Evolutionary conservation across 2,797 vertebrate genomes (phyloP).

Genomic region (Paedocypris micromegethes): DNA sequence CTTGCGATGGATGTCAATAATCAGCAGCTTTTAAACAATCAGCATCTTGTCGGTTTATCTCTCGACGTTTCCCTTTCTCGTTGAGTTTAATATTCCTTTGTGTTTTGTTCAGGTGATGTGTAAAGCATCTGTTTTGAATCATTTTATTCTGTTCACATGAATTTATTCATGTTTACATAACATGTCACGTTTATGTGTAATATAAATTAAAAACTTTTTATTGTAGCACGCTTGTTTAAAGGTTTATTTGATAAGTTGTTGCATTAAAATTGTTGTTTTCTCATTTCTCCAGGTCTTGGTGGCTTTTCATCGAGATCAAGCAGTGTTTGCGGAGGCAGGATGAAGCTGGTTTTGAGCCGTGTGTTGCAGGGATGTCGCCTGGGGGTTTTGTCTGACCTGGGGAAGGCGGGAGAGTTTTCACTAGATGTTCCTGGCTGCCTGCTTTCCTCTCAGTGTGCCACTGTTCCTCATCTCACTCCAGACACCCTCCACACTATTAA

Average conservation of each 20-base stretch:
- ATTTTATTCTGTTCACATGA: too few relatives aligned
- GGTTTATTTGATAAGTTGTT: not conserved
- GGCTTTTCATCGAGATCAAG: not conserved
- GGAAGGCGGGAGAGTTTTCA: constrained; percentile 61
- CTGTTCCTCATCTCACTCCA: constrained; percentile 85
- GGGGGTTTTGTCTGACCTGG: constrained; percentile 74
- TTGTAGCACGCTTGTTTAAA: too few relatives aligned
- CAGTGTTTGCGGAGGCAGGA: constrained; percentile 39
- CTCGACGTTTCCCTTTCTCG: too few relatives aligned
- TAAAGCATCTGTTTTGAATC: too few relatives aligned
- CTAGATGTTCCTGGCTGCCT: constrained; percentile 85
- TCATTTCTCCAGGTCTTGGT: not conserved
- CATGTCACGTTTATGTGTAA: too few relatives aligned
- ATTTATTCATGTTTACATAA: too few relatives aligned
- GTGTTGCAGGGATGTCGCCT: constrained; percentile 74
- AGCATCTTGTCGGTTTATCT: too few relatives aligned
- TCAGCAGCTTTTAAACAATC: too few relatives aligned
- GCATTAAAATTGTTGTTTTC: not conserved
- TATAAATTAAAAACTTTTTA: too few relatives aligned
- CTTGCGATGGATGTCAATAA: too few relatives aligned
- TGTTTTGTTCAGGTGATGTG: too few relatives aligned
- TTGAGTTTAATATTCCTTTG: too few relatives aligned
- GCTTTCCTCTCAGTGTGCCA: constrained; percentile 82
- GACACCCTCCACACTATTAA: constrained; percentile 74
- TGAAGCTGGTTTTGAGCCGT: constrained; percentile 76